Evolutionary conservation across 2,113 vertebrate genomes (phyloP), one percentile per base, ranked within the genome.

Genomic region (Gavialis gangeticus): DNA sequence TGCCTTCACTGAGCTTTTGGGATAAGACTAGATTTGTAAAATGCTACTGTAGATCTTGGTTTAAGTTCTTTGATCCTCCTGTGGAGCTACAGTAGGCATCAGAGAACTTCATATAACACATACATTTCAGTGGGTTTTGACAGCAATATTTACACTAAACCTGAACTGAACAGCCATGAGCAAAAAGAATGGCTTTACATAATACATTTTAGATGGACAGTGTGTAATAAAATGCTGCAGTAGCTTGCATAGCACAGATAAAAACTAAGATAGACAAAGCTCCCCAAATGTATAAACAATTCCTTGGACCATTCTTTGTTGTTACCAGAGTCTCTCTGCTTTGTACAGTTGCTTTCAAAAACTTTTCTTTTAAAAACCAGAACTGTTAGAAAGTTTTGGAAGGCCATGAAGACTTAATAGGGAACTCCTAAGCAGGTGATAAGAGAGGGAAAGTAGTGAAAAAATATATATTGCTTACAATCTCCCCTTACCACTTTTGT

Each of bases 41-140:
- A 83, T 1, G 58, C 3, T 2, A 30, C 37, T 2, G 2, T n/a
- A 54, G 4, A 2, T 85, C 79, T 92, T 28, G 1, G 1, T n/a
- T 81, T 12, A 80, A 79, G 2, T 7, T 19, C 67, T 85, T 21
- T 75, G 4, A 69, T 93, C 1, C 0, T 37, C n/a, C 60, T 83
- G 63, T 46, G 10, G 55, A 77, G 13, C 46, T 75, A 5, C 30
- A 60, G 54, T 34, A 89, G 81, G 9, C 28, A 56, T 73, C 60
- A 63, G 22, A 89, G 18, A 76, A 30, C 34, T 18, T 64, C 1
- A 1, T 22, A 10, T 54, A 79, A 28, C 5, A 54, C 5, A 18
- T 1, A 21, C 9, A 34, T 56, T 8, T 2, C 0, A 66, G 81
- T 37, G 76, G 57, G n/a, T 93, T 57, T 81, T 92, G 79, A 24